phyloP scores from a whole-genome alignment of 2,797 vertebrate genomes.

The Periophthalmus magnuspinnatus region DNA sequence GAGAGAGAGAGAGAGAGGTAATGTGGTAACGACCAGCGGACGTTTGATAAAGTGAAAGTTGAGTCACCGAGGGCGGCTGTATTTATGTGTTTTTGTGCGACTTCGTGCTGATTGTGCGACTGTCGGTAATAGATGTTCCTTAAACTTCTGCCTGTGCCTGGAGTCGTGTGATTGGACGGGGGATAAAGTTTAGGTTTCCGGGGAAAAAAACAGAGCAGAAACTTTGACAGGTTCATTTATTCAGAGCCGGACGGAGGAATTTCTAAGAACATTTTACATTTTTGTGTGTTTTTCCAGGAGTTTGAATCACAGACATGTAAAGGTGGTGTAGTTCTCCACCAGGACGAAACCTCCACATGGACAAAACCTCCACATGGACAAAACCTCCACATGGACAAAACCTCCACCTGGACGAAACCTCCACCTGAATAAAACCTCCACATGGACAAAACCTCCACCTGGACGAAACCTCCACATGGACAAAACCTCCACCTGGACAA shows the following conservation, averaged over 20 bases:
- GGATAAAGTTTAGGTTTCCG: not conserved
- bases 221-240: not conserved
- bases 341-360: not conserved
- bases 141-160: not conserved
- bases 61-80: conserved; percentile 17
- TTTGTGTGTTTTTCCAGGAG: not conserved
- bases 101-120: not conserved
- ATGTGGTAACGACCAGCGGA: conserved; percentile 45
- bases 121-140: conserved; percentile 6
- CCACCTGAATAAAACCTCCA: no score
- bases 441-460: no score
- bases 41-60: conserved; percentile 60
- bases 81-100: conserved; percentile 16
- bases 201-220: not conserved
- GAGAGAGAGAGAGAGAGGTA: not conserved
- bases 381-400: no score
- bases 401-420: no score
- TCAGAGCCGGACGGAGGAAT: not conserved
- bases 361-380: not conserved
- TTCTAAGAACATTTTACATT: not conserved
- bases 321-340: not conserved
- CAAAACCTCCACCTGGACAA: no score
- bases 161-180: conserved; percentile 5
- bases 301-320: not conserved
- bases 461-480: no score